Evolutionary conservation across 1,140 invertebrate species (phyloP), one percentile per base, ranked within the genome.

Genomic region (Saccostrea glomerata): DNA sequence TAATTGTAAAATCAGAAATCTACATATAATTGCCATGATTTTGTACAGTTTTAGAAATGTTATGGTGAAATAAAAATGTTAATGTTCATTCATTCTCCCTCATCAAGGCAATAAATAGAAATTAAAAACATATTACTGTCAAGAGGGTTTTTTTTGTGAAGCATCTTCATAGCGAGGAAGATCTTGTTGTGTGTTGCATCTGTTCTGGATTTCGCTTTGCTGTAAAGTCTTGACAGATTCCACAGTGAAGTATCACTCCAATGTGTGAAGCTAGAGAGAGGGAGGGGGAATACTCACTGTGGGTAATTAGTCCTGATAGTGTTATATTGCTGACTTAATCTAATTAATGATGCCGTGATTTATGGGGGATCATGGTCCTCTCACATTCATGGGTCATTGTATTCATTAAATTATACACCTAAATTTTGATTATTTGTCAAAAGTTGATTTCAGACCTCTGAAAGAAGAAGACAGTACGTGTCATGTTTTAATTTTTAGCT

Each of bases 341-440:
- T 77, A 77, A 77, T 77, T 77, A 77, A 77, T 77, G 70, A 25
- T 77, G 9, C 25, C 30, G 25, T 77, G 70, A 77, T 77, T 77
- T 77, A 77, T 77, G 70, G 23, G 30, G 70, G 58, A 30, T 40
- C 13, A 36, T 13, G 9, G 70, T 30, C 15, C 12, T 30, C 9
- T 12, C 30, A 30, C 30, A 36, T 77, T 77, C 25, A 15, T 30
- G 70, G 70, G 30, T 77, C 70, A 77, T 77, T 77, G 23, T 77
- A 36, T 12, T 77, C 25, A 30, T 77, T 40, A 30, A 77, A 77
- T 77, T 36, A 15, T 2, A 15, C 25, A 13, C 12, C 15, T 77
- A 77, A 25, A 77, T 77, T 77, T 77, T 77, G 30, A 77, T 77
- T 77, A 77, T 77, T 77, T 77, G 70, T 77, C 70, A 77, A 30